A percentile compares a stretch with the other conserved stretches of the same genome.
These are phyloP conservation scores for Lagopus muta DNA, from an alignment of 2,113 vertebrate genomes.

Conservation along the genomic window DNA sequence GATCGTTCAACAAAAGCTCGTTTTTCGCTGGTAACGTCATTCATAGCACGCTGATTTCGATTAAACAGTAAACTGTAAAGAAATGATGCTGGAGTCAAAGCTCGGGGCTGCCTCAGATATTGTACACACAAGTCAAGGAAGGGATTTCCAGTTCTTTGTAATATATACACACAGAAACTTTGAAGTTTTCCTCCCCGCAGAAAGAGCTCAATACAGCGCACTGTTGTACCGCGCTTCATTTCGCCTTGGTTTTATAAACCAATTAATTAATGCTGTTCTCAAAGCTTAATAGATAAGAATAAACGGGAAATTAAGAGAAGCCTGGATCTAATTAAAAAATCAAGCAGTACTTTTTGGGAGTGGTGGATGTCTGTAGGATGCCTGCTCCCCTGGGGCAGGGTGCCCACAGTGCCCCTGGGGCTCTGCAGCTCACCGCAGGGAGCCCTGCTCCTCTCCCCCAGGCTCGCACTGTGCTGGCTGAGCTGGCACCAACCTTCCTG, in stretches of 20 bases:
- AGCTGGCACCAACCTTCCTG: rapidly evolving
- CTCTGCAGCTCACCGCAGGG: no score
- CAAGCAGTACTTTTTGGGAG: no score
- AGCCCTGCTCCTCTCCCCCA: background rate
- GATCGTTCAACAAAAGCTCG: background rate
- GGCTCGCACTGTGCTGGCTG: background rate
- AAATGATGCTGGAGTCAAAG: background rate
- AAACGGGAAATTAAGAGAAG: background rate
- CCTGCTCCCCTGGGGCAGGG: no score
- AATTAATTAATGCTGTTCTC: background rate
- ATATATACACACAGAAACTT: background rate
- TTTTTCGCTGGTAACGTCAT: background rate
- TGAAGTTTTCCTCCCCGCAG: rapidly evolving
- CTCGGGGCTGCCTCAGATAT: background rate
- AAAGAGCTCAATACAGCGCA: background rate
- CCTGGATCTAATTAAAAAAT: background rate
- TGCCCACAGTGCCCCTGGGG: no score
- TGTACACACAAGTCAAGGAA: background rate
- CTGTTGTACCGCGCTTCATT: background rate
- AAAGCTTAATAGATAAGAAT: background rate
- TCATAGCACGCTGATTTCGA: conserved; percentile 29
- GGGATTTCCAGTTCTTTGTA: conserved; percentile 10
- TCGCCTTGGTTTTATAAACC: background rate
- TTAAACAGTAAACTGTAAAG: conserved; percentile 36
- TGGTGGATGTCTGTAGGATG: no score